Evolutionary conservation across 2,888 invertebrate species (phyloP), one percentile per base, ranked within the genome.

Genomic region (Orthosia gothica): DNA sequence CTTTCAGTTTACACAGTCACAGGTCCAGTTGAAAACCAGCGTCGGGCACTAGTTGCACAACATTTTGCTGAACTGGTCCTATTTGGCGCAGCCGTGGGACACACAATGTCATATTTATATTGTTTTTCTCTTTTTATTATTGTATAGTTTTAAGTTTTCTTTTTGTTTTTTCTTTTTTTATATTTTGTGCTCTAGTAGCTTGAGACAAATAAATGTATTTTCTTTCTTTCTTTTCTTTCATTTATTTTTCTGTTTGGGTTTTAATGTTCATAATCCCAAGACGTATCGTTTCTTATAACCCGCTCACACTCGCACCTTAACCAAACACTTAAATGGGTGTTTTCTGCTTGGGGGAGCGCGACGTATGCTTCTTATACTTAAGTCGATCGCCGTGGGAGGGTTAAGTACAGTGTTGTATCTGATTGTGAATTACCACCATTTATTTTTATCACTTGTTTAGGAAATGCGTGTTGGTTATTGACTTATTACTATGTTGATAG

Each of bases 261-360:
- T n/a, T 20, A 26, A 40, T 13, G 5, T 52, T 45, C 20, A 12
- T n/a, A 40, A n/a, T 54, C 16, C 2, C 13, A 78, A 79, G 74
- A 75, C 40, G 66, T 54, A 52, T 55, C 16, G 9, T 70, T 61
- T 70, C 72, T 82, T 71, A n/a, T 9, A 70, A 40, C 13, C 57
- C 87, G 88, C 88, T 70, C 0, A 0, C 70, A 89, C 77, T 84
- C 20, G 68, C 71, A 72, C 88, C 89, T 61, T 70, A 83, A 81
- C 88, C 79, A 84, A 89, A 90, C 84, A 88, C 92, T 93, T 91
- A 93, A 94, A 93, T 92, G 92, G 91, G 88, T 92, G 89, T 94
- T 95, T 94, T 92, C 92, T 92, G 94, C 91, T 93, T 89, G 87
- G 89, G 92, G 92, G 92, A 93, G 93, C 93, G 89, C 87, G 91